Evolutionary conservation across 2,888 invertebrate species (phyloP), one percentile per base, ranked within the genome.

Genomic region (Oegoconia quadripuncta): DNA sequence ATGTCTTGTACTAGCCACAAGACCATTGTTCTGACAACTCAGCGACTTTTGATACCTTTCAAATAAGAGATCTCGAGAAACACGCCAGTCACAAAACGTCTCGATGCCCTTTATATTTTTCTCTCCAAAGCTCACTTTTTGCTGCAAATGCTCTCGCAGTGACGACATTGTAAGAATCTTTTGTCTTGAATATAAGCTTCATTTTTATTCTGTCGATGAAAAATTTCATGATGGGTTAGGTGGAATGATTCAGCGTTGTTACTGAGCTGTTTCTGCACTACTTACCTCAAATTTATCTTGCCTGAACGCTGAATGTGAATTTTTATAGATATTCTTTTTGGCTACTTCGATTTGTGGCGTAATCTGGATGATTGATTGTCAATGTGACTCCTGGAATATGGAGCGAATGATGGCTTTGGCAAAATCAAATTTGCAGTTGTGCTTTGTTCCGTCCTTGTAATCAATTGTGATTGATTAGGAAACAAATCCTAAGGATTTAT

Each of bases 311-410:
- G 76, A 78, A 70, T 72, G 72, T 77, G 71, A 68, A 74, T 72
- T 67, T 74, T 77, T 74, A 69, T 73, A 63, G 70, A 69, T 69
- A 70, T 66, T 59, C 71, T 58, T 66, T n/a, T 58, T 73, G 64
- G 62, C 67, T 69, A 64, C 64, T 64, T 72, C 67, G 64, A 74
- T 75, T 75, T 68, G 71, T 71, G 63, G 60, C 57, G 65, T 77
- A 74, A 74, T 74, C 69, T 72, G 55, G 52, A 66, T 76, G 76
- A 78, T 78, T 70, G 76, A 78, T 78, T 56, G 61, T 50, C 53
- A 45, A 61, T 64, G 58, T 61, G 63, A 68, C 65, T 66, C 54
- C 52, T 59, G 57, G 59, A 67, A 71, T 71, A 64, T 68, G 54
- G 48, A 63, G 60, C 56, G 59, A 71, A 68, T 69, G 61, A 73